Evolutionary conservation across 2,113 vertebrate species (phyloP).

Genomic region (Passer montanus): DNA sequence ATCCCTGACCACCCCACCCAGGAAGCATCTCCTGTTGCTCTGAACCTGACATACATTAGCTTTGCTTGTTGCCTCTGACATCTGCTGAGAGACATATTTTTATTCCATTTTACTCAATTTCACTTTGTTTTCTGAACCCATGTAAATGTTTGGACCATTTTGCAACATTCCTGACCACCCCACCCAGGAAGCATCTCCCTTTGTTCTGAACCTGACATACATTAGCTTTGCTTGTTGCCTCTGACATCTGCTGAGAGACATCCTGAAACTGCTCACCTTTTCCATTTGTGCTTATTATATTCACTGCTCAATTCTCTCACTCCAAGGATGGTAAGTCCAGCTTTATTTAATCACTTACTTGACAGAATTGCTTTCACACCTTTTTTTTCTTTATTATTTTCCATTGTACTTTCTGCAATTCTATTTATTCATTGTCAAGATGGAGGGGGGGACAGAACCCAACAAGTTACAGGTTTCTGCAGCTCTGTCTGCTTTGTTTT

Average conservation of each 20-base stretch:
- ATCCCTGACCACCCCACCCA: background rate
- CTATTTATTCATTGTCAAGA: background rate
- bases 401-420: background rate
- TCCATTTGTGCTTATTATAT: background rate
- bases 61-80: background rate
- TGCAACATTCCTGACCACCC: background rate
- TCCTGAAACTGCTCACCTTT: background rate
- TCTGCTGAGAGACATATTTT: too few species aligned
- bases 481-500: background rate
- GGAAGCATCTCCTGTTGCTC: background rate
- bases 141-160: background rate
- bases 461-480: background rate
- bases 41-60: background rate
- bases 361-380: background rate
- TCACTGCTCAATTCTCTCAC: background rate
- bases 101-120: background rate
- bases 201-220: background rate
- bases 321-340: background rate
- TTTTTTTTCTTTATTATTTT: background rate
- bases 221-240: background rate
- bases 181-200: background rate
- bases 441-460: background rate
- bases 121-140: background rate
- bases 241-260: background rate
- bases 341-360: background rate